Conservation (phyloP, 2,888 invertebrate species). For the Abscondita cerata region DNA sequence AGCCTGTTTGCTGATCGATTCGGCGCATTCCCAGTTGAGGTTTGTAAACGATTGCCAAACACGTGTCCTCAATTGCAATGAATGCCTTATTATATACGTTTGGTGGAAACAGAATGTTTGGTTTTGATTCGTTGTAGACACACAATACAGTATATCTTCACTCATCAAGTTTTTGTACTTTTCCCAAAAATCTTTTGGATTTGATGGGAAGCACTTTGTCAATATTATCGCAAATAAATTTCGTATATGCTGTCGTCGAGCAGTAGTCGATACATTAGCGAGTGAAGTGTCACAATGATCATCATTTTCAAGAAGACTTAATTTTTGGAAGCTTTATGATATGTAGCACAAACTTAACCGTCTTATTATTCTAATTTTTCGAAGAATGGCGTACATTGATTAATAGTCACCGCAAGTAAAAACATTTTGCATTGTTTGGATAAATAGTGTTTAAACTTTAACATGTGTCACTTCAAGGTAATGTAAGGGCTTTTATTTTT, state of each 20-base stretch:
- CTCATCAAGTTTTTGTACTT: constrained; percentile 19
- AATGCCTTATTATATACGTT: constrained; percentile 2
- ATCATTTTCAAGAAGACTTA: constrained; percentile 38
- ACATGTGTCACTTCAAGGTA: constrained; percentile 26
- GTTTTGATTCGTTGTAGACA: constrained; percentile 2
- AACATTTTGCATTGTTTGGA: constrained; percentile 17
- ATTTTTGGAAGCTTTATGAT: constrained; percentile 24
- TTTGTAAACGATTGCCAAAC: constrained; percentile 1
- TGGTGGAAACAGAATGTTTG: neutral
- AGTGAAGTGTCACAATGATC: constrained; percentile 38
- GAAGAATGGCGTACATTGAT: constrained; percentile 21
- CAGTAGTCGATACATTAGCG: constrained; percentile 35
- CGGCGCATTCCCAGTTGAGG: neutral
- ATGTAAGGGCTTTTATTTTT: constrained; percentile 29
- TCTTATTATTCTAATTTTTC: constrained; percentile 18
- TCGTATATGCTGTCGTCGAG: constrained; percentile 17
- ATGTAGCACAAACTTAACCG: constrained; percentile 20
- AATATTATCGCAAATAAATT: constrained; percentile 9
- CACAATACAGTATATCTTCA: constrained; percentile 17
- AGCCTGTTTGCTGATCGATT: neutral
- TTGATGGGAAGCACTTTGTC: constrained; percentile 1
- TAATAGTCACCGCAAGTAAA: constrained; percentile 18
- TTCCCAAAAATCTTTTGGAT: constrained; percentile 17
- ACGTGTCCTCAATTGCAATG: neutral
- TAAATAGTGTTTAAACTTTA: constrained; percentile 23